Evolutionary conservation across 2,797 vertebrate species (phyloP).

Genomic region (Eremophila alpestris): DNA sequence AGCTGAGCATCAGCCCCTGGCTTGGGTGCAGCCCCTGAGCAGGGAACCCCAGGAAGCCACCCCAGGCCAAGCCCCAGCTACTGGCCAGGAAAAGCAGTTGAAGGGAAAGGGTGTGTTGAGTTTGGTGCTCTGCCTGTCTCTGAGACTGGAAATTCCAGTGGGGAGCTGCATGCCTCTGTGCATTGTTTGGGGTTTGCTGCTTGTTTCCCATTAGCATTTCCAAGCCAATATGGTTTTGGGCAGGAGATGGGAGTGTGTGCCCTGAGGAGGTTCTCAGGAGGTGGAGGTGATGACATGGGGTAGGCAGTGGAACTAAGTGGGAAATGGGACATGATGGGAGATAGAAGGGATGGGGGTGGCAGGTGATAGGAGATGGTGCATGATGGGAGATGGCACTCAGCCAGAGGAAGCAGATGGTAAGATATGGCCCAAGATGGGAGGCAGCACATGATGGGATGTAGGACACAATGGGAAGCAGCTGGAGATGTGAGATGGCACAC

Average conservation of each 20-base stretch:
- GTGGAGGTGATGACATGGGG: not conserved
- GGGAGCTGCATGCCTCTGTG: not conserved
- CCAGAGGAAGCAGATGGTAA: not conserved
- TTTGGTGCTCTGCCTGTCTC: not conserved
- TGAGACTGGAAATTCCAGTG: not conserved
- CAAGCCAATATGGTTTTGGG: not conserved
- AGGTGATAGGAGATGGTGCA: not conserved
- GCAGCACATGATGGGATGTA: not conserved
- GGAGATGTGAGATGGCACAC: not conserved
- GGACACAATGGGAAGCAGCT: not conserved
- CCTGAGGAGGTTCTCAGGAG: not conserved
- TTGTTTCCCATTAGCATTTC: not conserved
- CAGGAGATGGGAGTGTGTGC: not conserved
- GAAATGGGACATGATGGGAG: not conserved
- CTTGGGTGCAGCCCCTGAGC: not conserved
- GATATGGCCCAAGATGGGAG: not conserved
- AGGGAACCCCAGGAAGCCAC: not conserved
- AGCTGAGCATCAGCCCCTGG: rapidly evolving
- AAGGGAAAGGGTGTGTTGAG: not conserved
- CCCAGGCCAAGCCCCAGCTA: not conserved
- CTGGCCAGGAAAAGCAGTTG: not conserved
- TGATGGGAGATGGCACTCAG: not conserved
- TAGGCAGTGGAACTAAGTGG: not conserved
- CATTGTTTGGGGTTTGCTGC: not conserved
- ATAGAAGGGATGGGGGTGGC: not conserved